phyloP scores from a whole-genome alignment of 1,140 invertebrate species.

The Anadara kagoshimensis region DNA sequence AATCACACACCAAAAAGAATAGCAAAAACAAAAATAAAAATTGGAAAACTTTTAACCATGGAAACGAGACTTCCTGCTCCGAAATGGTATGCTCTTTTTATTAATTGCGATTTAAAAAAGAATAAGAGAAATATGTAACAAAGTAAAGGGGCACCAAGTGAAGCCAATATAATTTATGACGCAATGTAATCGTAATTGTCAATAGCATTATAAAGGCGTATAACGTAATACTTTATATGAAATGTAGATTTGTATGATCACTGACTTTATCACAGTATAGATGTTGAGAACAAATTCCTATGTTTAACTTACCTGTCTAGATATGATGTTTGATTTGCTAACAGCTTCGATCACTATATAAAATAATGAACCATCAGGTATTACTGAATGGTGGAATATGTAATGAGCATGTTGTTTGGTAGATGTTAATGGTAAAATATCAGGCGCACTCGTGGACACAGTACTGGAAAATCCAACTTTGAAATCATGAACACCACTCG shows the following conservation, averaged over 20 bases:
- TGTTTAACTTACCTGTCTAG: conserved; percentile 30
- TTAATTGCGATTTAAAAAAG: too few species aligned
- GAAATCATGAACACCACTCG: conserved; percentile 44
- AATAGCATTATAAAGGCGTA: too few species aligned
- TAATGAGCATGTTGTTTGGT: conserved; percentile 39
- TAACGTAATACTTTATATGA: not conserved
- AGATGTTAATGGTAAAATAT: conserved; percentile 31
- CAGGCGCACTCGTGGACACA: conserved; percentile 24
- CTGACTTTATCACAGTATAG: not conserved
- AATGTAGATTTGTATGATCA: not conserved
- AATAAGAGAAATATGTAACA: too few species aligned
- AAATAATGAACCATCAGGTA: conserved; percentile 38
- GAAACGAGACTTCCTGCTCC: too few species aligned
- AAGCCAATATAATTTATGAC: too few species aligned
- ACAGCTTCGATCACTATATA: conserved; percentile 44
- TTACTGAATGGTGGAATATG: conserved; percentile 25
- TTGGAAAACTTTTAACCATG: too few species aligned
- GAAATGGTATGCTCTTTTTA: too few species aligned
- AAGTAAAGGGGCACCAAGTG: too few species aligned
- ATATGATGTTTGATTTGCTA: conserved; percentile 36
- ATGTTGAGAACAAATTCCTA: not conserved
- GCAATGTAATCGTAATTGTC: too few species aligned
- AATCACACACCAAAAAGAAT: too few species aligned
- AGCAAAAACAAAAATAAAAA: too few species aligned
- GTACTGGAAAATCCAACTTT: conserved; percentile 41